A percentile compares a stretch with the other conserved stretches of the same genome.
Evolutionary conservation across 2,888 invertebrate species (phyloP).

Genomic region (Tinea trinotella): DNA sequence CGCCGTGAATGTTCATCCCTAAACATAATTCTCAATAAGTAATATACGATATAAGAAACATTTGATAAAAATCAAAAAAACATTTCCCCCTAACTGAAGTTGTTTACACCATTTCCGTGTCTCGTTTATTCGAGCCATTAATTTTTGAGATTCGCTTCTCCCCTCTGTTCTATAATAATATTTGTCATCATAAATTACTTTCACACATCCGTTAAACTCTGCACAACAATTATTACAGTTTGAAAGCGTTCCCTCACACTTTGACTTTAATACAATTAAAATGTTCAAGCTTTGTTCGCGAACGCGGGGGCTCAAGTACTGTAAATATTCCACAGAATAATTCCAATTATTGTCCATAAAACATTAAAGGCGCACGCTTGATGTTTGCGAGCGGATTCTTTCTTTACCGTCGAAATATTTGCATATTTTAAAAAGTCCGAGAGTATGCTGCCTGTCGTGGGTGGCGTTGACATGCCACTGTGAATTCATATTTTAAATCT

Average conservation of each 20-base stretch:
- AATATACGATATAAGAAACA: neutral
- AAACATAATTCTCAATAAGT: neutral
- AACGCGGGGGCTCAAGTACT: neutral
- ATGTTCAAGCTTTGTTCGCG: neutral
- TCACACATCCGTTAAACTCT: conserved; percentile 18
- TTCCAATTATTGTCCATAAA: conserved; percentile 14
- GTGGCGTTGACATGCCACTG: conserved; percentile 11
- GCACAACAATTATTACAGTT: conserved; percentile 17
- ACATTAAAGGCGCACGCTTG: conserved; percentile 3
- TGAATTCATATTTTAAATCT: neutral
- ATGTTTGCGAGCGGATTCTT: neutral
- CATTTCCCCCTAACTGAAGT: conserved; percentile 10
- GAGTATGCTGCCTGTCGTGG: neutral
- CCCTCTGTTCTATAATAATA: conserved; percentile 17
- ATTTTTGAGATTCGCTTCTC: conserved; percentile 15
- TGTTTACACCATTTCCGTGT: conserved; percentile 18
- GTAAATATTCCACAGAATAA: neutral
- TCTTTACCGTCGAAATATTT: conserved; percentile 14
- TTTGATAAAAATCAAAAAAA: conserved; percentile 5
- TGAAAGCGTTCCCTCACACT: conserved; percentile 8
- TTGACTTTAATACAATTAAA: conserved; percentile 5
- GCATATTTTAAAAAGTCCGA: conserved; percentile 13
- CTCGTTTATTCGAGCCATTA: conserved; percentile 18
- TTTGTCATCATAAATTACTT: conserved; percentile 18
- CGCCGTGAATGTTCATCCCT: neutral